These are phyloP conservation scores for Plodia interpunctella DNA, from an alignment of 1,140 invertebrate genomes.

Conservation along the genomic window DNA sequence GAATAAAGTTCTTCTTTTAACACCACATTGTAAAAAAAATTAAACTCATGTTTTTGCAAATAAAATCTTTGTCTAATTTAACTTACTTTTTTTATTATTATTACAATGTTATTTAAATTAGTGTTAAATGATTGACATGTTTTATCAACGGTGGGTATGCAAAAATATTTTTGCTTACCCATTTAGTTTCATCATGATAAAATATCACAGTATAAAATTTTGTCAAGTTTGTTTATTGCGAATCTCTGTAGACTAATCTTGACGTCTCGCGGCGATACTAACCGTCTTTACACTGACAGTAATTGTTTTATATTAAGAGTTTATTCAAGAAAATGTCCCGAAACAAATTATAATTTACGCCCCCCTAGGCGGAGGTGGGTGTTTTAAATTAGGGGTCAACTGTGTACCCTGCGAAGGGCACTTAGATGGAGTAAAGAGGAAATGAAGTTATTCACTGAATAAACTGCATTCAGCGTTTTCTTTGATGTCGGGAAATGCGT, in stretches of 20 bases:
- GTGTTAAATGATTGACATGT: too few relatives aligned
- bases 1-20: too few relatives aligned
- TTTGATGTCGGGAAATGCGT: slow-evolving; percentile 22
- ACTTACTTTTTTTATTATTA: too few relatives aligned
- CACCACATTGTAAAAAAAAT: too few relatives aligned
- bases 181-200: too few relatives aligned
- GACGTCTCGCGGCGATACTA: not conserved
- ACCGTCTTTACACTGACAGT: slow-evolving; percentile 8
- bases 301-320: slow-evolving; percentile 28
- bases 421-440: slow-evolving; percentile 13
- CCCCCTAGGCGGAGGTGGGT: slow-evolving; percentile 18
- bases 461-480: slow-evolving; percentile 26
- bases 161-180: too few relatives aligned
- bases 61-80: too few relatives aligned
- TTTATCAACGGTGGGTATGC: too few relatives aligned
- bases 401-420: slow-evolving; percentile 20
- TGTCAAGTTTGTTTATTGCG: not conserved
- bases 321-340: slow-evolving; percentile 28
- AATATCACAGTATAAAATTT: not conserved
- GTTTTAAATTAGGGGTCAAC: slow-evolving; percentile 35
- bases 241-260: slow-evolving; percentile 5
- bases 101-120: too few relatives aligned
- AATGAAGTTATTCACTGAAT: slow-evolving; percentile 20
- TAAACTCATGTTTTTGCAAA: too few relatives aligned
- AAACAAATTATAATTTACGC: slow-evolving; percentile 40